A percentile compares a stretch with the other conserved stretches of the same genome.
Evolutionary conservation across 2,888 invertebrate genomes (phyloP).

Genomic region (Andricus curvator): DNA sequence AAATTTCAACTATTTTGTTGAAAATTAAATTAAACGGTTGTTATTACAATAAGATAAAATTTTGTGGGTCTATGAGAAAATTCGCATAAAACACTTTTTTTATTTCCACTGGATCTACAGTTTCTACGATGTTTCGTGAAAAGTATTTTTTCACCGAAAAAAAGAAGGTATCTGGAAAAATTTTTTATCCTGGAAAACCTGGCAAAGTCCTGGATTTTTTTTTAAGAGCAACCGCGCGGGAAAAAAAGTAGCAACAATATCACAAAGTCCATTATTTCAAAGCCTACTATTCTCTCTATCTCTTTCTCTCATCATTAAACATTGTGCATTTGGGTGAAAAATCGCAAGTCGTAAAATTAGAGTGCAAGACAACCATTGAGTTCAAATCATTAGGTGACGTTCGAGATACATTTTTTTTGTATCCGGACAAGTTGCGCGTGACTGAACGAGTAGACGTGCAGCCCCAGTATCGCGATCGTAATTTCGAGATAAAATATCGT

Average conservation of each 20-base stretch:
- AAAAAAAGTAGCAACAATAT: neutral
- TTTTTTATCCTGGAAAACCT: no score
- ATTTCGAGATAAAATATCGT: slow-evolving; percentile 28
- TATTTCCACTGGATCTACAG: no score
- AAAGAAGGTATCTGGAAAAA: no score
- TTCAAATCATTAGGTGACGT: slow-evolving; percentile 1
- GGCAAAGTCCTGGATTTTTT: no score
- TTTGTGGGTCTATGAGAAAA: no score
- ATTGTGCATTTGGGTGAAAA: neutral
- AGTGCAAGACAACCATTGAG: neutral
- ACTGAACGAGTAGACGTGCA: neutral
- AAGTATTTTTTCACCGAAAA: no score
- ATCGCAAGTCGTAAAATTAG: neutral
- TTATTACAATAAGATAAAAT: no score
- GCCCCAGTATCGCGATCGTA: slow-evolving; percentile 4
- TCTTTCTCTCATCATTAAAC: neutral
- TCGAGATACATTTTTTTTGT: neutral
- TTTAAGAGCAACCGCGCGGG: no score
- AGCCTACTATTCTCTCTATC: neutral
- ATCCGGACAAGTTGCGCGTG: neutral
- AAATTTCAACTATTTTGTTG: no score
- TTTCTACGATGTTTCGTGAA: no score
- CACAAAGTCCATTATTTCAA: neutral
- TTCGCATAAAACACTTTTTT: no score
- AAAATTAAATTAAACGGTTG: no score